Evolutionary conservation across 2,113 vertebrate species (phyloP), one percentile per base, ranked within the genome.

Genomic region (Paradoxurus hermaphroditus): DNA sequence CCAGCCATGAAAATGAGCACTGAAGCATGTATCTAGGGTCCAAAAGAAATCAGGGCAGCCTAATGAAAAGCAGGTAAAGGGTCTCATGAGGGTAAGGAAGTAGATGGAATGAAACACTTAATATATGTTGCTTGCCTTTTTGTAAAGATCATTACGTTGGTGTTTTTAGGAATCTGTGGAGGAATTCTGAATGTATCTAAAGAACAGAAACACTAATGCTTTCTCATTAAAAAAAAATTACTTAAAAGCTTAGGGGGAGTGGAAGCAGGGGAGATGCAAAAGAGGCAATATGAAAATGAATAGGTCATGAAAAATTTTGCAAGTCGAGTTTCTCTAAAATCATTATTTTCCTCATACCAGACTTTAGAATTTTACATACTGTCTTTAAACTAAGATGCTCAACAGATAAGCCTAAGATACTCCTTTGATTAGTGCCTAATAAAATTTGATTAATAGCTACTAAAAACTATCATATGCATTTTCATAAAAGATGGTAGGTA

Each of bases 1-100:
- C 62, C 56, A 96, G 15, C 67, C 78, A 78, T 96, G 44, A 87
- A 97, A 95, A 95, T 70, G 73, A 84, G 49, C 72, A 72, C 9
- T 85, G 68, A 36, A 70, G 44, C 29, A 77, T 75, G 16, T 39
- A 53, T 78, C 70, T 49, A 62, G 18, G 41, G 16, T 88, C 29
- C 23, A 62, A 72, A 90, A 79, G 84, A 90, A 96, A 97, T 75
- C 65, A 96, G 70, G 36, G 25, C 67, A 95, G 34, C 21, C 59
- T 96, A 89, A 91, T 89, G 86, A 73, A 91, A 88, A 73, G 3
- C 31, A 78, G 2, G 36, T 73, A 91, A 94, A 85, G 9, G 41
- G n/a, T 13, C 83, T 96, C 86, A 51, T 8, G 89, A 90, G 67
- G 39, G 44, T 79, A 93, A 56, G 70, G 51, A 97, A 94, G 46